Evolutionary conservation across 2,113 vertebrate species (phyloP).

Genomic region (Hymenochirus boettgeri): DNA sequence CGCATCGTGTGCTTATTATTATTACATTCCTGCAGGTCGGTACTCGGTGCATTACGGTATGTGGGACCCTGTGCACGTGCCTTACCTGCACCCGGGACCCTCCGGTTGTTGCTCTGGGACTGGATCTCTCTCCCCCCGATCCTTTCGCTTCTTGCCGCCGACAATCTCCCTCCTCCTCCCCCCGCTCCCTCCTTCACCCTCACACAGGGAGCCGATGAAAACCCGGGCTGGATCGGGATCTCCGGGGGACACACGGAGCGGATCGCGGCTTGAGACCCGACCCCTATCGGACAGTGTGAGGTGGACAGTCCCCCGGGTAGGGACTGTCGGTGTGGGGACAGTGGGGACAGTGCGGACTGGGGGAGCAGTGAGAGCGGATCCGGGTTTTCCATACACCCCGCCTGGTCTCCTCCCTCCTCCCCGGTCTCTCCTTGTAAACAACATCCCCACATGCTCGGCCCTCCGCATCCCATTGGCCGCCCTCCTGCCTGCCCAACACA

Average conservation of each 20-base stretch:
- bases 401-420: neutral
- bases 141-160: too few species aligned
- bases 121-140: slow-evolving; percentile 3
- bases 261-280: neutral
- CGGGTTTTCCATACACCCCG: neutral
- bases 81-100: too few species aligned
- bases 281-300: neutral
- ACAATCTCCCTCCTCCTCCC: slow-evolving; percentile 1
- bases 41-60: neutral
- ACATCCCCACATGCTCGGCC: slow-evolving; percentile 53
- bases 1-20: too few species aligned
- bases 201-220: neutral
- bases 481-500: slow-evolving; percentile 42
- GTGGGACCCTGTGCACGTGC: neutral
- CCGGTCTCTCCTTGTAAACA: slow-evolving; percentile 52
- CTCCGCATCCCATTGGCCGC: slow-evolving; percentile 51
- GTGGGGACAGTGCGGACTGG: neutral
- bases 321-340: neutral
- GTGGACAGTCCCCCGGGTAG: neutral
- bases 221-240: slow-evolving; percentile 12
- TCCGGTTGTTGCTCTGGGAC: neutral
- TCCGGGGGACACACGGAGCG: neutral
- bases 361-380: neutral
- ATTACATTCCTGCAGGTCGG: neutral
- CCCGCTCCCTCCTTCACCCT: neutral